These are phyloP conservation scores for Myioborus miniatus DNA, from an alignment of 2,797 vertebrate species.

Conservation along the genomic window DNA sequence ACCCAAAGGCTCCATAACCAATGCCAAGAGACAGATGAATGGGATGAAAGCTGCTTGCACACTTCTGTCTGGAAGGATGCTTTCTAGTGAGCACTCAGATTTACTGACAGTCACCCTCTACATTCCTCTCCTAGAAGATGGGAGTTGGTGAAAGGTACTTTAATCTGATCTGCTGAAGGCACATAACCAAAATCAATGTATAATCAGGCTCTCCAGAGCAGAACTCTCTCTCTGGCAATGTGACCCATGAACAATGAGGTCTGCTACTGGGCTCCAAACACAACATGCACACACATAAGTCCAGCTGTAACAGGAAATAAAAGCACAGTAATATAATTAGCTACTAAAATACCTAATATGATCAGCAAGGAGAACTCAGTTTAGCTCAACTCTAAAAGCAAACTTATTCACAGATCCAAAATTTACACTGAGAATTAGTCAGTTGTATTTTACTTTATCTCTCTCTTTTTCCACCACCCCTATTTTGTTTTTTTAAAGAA, in stretches of 20 bases:
- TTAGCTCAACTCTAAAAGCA: neutral
- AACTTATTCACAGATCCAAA: neutral
- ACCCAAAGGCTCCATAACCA: neutral
- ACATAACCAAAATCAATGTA: neutral
- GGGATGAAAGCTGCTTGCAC: neutral
- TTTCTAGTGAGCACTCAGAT: neutral
- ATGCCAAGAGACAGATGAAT: neutral
- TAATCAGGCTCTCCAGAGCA: neutral
- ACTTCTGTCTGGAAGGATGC: neutral
- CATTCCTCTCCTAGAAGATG: neutral
- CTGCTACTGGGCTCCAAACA: neutral
- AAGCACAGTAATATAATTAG: neutral
- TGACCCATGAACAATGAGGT: neutral
- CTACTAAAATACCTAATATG: neutral
- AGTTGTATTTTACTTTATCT: neutral
- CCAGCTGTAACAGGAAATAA: neutral
- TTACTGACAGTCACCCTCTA: neutral
- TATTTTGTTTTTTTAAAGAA: neutral
- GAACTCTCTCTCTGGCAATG: neutral
- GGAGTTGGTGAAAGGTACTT: neutral
- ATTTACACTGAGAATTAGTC: neutral
- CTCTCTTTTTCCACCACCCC: too few species aligned
- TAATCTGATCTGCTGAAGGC: neutral
- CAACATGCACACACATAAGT: neutral
- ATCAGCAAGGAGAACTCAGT: neutral